phyloP scores from a whole-genome alignment of 2,113 vertebrate genomes.

The Tychaedon coryphoeus region DNA sequence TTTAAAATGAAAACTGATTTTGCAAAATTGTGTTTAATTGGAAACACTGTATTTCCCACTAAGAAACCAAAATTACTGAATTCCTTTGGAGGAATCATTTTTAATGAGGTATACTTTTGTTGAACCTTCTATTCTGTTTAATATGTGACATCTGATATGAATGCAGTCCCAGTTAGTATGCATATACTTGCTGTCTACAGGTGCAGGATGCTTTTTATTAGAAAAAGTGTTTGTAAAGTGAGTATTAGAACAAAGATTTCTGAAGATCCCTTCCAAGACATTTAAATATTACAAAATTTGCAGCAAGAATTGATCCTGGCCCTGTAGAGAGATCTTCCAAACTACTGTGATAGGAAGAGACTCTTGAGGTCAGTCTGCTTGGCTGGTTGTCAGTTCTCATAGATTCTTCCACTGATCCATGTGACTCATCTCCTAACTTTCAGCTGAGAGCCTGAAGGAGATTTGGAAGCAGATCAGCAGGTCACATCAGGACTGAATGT shows the following conservation, averaged over 20 bases:
- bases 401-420: neutral
- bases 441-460: neutral
- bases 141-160: neutral
- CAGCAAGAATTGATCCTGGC: neutral
- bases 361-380: neutral
- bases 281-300: neutral
- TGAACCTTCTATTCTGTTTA: neutral
- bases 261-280: neutral
- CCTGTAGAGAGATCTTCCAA: neutral
- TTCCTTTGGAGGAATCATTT: neutral
- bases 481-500: conserved; percentile 21
- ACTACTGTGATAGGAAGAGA: neutral
- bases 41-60: neutral
- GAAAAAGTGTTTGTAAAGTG: neutral
- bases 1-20: neutral
- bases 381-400: neutral
- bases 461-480: neutral
- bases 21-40: neutral
- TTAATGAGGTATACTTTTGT: neutral
- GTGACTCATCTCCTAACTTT: neutral
- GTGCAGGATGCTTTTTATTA: neutral
- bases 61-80: neutral
- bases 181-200: neutral
- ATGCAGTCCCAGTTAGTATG: neutral
- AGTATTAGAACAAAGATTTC: neutral